Evolutionary conservation across 2,113 vertebrate species (phyloP), one percentile per base, ranked within the genome.

Genomic region (Neopipo cinnamomea): DNA sequence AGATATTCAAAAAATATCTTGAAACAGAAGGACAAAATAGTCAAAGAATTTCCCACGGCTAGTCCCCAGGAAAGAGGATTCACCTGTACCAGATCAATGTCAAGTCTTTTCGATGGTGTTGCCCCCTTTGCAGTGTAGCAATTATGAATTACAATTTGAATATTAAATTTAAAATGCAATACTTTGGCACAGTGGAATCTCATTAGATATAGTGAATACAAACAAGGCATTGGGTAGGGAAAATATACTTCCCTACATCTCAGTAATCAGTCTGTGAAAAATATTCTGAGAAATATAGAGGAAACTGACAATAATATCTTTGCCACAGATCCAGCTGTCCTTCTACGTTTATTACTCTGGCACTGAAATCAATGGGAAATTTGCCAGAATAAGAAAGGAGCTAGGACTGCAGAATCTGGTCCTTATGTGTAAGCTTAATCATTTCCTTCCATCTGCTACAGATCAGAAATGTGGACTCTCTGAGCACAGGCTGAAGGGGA

Each of bases 401-500:
- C 21, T 72, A 86, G 68, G 39, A 68, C 47, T 95, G 67, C 86
- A 95, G 87, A 77, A 95, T 85, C 74, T 90, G 74, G 74, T 93
- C 82, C 77, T 93, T 85, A 37, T 72, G 61, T 79, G 61, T 91
- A 92, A 93, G 70, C 88, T 92, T 87, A 95, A 95, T 96, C 0
- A 88, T 91, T 95, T 92, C 93, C 44, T 93, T 84, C 91, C 92
- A 91, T 93, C 95, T 96, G 89, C 94, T 93, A n/a, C 37, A 21
- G 84, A 95, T 94, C 86, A 95, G 80, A 93, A 93, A 92, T 41
- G 19, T 89, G 74, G 84, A 79, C 50, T 89, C 52, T 79, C 52
- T 76, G 76, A 89, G 89, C 27, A 91, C 87, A 93, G 39, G 42
- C 55, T 94, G 85, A 89, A 93, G 73, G 50, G 56, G 9, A 53